Evolutionary conservation across 2,888 invertebrate genomes (phyloP), one percentile per base, ranked within the genome.

Genomic region (Caradrina clavipalpis): DNA sequence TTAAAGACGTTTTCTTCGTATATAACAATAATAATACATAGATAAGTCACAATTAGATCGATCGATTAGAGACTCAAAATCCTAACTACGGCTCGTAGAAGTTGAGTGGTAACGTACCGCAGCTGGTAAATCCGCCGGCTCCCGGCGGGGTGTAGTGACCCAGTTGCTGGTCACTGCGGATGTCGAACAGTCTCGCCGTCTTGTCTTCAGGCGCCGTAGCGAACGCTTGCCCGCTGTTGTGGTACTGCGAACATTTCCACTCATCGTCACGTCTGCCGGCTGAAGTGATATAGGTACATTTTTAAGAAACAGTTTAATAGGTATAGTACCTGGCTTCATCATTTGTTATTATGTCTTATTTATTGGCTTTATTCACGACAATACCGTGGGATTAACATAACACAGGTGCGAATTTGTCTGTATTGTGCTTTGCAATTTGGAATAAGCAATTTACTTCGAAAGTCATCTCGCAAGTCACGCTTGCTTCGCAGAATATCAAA

Each of bases 171-270:
- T 99, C 99, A 70, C 98, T 97, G 84, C 99, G 97, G 63, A 99
- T 96, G 90, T 99, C 99, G 93, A 98, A 99, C 76, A 99, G 94
- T 49, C 99, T 97, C 0, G 98, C 98, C 0, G 98, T 98, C 93
- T 98, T 98, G 91, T 99, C 99, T 92, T 99, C 99, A 0, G 98
- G 98, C 0, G 98, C 98, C 2, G 98, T 98, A 26, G 97, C 98
- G 89, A 99, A 99, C 8, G 97, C 97, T 81, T 97, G 96, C 1
- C 98, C 98, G 84, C 97, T 98, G 55, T 98, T 98, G 94, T 99
- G 99, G 90, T 97, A 99, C 98, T 98, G 87, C 2, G n/a, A 77
- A 73, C 5, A 60, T 26, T 55, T n/a, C n/a, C 39, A 53, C 2
- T 35, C 10, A 19, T 31, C 17, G 45, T 8, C 19, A 59, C 10